A percentile compares a stretch with the other conserved stretches of the same genome.
Evolutionary conservation across 1,140 invertebrate species (phyloP).

Genomic region (Danaus plexippus): DNA sequence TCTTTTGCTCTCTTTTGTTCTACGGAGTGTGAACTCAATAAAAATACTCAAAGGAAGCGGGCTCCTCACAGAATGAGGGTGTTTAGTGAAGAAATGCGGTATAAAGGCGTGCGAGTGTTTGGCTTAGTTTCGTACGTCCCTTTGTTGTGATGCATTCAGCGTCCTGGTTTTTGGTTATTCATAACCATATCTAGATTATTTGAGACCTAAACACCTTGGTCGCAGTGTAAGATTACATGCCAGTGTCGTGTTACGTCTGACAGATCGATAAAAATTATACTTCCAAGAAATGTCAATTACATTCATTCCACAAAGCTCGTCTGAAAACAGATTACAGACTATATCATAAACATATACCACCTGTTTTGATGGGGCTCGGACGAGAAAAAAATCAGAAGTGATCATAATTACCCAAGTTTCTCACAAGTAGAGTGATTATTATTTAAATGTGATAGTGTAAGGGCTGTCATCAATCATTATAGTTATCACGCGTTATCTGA

Average conservation of each 20-base stretch:
- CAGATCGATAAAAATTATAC: conserved; percentile 20
- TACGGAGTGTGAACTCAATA: conserved; percentile 61
- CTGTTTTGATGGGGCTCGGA: too few relatives aligned
- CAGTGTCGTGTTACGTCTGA: conserved; percentile 25
- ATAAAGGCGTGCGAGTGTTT: conserved; percentile 38
- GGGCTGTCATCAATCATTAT: conserved; percentile 45
- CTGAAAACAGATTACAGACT: too few relatives aligned
- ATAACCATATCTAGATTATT: conserved; percentile 30
- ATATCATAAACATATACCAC: too few relatives aligned
- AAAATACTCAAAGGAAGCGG: conserved; percentile 57
- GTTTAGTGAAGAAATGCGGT: conserved; percentile 32
- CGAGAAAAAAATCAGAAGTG: too few relatives aligned
- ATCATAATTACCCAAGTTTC: too few relatives aligned
- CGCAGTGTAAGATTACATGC: conserved; percentile 24
- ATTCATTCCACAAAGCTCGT: too few relatives aligned
- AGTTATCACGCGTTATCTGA: conserved; percentile 48
- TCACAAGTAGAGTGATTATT: not conserved
- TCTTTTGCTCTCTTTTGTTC: conserved; percentile 61
- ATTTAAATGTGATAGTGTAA: conserved; percentile 2
- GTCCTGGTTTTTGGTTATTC: conserved; percentile 31
- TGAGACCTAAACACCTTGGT: conserved; percentile 29
- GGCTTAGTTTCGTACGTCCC: conserved; percentile 29
- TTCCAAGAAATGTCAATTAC: too few relatives aligned
- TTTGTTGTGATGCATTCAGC: conserved; percentile 30
- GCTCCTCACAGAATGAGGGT: conserved; percentile 43